A percentile compares a stretch with the other conserved stretches of the same genome.
Conservation (phyloP, 2,888 invertebrate species). For the Agrotis segetum region DNA sequence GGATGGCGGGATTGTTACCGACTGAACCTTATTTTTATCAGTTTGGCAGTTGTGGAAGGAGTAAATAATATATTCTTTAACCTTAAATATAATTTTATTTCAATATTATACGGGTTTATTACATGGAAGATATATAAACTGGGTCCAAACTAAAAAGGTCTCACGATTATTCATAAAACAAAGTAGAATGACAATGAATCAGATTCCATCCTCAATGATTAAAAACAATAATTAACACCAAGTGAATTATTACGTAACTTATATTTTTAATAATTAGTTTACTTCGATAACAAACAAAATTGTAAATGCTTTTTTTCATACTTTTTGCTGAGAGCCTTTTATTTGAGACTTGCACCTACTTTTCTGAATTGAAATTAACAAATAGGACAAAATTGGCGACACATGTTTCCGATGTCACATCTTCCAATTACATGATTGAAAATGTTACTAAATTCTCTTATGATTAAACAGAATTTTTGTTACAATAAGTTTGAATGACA, state of each 20-base stretch:
- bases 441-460: conserved; percentile 20
- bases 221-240: conserved; percentile 69
- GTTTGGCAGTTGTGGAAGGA: neutral
- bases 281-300: conserved; percentile 61
- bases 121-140: conserved; percentile 82
- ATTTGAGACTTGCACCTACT: conserved; percentile 86
- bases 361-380: conserved; percentile 62
- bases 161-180: conserved; percentile 78
- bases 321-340: conserved; percentile 66
- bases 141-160: conserved; percentile 80
- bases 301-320: conserved; percentile 70
- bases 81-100: conserved; percentile 87
- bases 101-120: conserved; percentile 80
- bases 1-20: too few species aligned
- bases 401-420: conserved; percentile 16
- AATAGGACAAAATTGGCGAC: conserved; percentile 27
- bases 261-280: conserved; percentile 54
- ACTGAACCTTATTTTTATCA: too few species aligned
- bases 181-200: conserved; percentile 75
- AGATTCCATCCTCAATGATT: conserved; percentile 85
- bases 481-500: conserved; percentile 15
- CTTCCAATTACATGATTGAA: conserved; percentile 39
- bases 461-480: conserved; percentile 12
- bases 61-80: conserved; percentile 74
- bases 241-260: conserved; percentile 67